Base-by-base conservation (phyloP, 1,140 invertebrate genomes). In the Papilio helenus region DNA sequence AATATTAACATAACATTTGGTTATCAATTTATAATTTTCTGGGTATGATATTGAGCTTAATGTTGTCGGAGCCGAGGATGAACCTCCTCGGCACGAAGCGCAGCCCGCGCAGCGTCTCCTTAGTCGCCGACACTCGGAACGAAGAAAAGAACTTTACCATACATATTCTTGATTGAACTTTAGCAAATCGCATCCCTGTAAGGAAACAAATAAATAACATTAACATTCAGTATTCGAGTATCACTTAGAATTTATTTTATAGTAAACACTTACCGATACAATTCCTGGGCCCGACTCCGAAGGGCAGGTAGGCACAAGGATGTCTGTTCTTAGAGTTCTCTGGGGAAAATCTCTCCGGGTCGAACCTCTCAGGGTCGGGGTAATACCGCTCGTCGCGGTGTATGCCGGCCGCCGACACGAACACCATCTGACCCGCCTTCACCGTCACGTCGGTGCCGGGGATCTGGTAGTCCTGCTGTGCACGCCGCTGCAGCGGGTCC, bases 391-490 rank as follows among this genome's bases (percentile, higher is more conserved):
- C 72, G 61, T 88, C 88, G 8, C 80, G 49, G 9, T 89, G 88
- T 20, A 89, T 85, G 20, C 84, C 85, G 4, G 49, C 51, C 9
- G 81, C 51, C 1, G 88, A 83, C 8, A 85, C n/a, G 10, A 85
- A 58, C 9, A 89, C 76, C 9, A 74, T 79, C 55, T 79, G 68
- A 10, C 95, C 95, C 61, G 92, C 92, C 44, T 94, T 87, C 16
- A 96, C 89, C 0, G 91, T 89, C 1, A 95, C 83, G 29, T 95
- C 88, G 0, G 90, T 94, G 2, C 92, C 92, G 9, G 94, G 86
- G 39, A 96, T 87, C 79, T 93, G 94, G 81, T 96, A 96, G 58
- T 95, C 89, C 78, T 91, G 88, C 61, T 89, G 93, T 2, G 95
- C 94, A 23, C 91, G 89, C 55, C 96, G 91, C 83, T 95, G 87